These are phyloP conservation scores for Planiliza haematocheilus DNA, from an alignment of 2,113 vertebrate species.

Conservation along the genomic window DNA sequence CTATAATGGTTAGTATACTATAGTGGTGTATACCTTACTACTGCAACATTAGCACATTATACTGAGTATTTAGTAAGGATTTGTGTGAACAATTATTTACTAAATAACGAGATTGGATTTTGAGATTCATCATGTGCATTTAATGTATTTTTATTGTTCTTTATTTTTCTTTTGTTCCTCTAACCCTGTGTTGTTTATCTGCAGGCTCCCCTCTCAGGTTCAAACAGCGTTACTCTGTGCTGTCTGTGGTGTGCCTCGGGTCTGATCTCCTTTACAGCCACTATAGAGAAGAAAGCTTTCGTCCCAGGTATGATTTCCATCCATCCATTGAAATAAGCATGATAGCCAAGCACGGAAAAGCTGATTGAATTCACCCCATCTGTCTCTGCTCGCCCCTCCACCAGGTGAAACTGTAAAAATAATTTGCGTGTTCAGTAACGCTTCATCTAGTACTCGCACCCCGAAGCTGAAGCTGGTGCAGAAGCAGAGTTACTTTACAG, in stretches of 20 bases:
- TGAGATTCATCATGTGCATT: no score
- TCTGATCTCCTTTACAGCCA: slow-evolving; percentile 44
- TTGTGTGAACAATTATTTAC: no score
- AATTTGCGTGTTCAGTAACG: slow-evolving; percentile 55
- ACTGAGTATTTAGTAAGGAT: no score
- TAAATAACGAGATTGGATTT: not conserved
- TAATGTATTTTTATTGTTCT: no score
- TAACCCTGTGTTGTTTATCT: slow-evolving; percentile 1
- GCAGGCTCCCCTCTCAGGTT: slow-evolving; percentile 65
- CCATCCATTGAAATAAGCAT: not conserved
- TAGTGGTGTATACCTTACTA: no score
- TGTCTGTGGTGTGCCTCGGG: slow-evolving; percentile 63
- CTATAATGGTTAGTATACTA: no score
- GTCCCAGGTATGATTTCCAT: slow-evolving; percentile 46
- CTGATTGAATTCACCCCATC: not conserved
- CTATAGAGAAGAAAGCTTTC: slow-evolving; percentile 58
- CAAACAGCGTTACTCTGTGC: slow-evolving; percentile 46
- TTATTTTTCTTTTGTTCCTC: not conserved
- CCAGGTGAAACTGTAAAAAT: slow-evolving; percentile 68
- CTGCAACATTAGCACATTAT: no score
- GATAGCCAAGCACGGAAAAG: not conserved
- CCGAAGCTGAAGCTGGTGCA: slow-evolving; percentile 50
- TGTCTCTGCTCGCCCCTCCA: not conserved
- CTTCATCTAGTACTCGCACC: slow-evolving; percentile 43
- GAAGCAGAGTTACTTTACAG: slow-evolving; percentile 48